Evolutionary conservation across 1,140 invertebrate species (phyloP), one percentile per base, ranked within the genome.

Genomic region (Drosophila littoralis): DNA sequence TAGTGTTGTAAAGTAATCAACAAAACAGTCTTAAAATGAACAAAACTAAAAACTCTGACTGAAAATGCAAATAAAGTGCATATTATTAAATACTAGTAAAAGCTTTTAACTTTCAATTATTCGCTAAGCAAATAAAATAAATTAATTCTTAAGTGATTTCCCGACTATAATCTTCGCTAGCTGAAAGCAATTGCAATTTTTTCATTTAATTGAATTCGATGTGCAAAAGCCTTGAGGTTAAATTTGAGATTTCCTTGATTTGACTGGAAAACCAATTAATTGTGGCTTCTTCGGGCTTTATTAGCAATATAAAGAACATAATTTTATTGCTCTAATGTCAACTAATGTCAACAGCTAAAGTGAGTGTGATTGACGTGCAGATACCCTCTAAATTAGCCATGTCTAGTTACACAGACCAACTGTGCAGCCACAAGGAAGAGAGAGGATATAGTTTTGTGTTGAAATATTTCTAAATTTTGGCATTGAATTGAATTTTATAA

Each of bases 311-410:
- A 35, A 36, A 52, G 13, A 15, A 15, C 32, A 52, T 52, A 13
- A 54, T 15, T 35, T 36, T 17, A 51, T 33, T 13, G 48, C 48
- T 32, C 12, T 50, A 10, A 15, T 33, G 36, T 12, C 36, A 64
- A 65, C 10, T n/a, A n/a, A n/a, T 64, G 32, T 13, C 22, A 50
- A 51, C n/a, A 13, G 12, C 17, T 22, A 42, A 22, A 33, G n/a
- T 4, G 22, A 13, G n/a, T 32, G 6, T 35, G n/a, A 35, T 35
- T 7, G 7, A 35, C 10, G 2, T 10, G 10, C 36, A 3, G 10
- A 38, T 38, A 4, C 9, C 9, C 36, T 38, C 3, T 38, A 38
- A 38, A 4, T 28, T 28, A 28, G 22, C 22, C 22, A 28, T 28
- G 22, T 4, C 22, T 4, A 28, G 22, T 28, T 28, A 28, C 22